A percentile compares a stretch with the other conserved stretches of the same genome.
Evolutionary conservation across 2,113 vertebrate genomes (phyloP).

Genomic region (Oryctolagus cuniculus): mOryCun1.1 NC_091447.1:46105001-46105500

Average conservation of each 20-base stretch:
- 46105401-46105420: not conserved
- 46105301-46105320: not conserved
- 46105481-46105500: constrained; percentile 2
- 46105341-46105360: not conserved
- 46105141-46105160: not conserved
- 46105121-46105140: not conserved
- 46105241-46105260: not conserved
- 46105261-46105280: not conserved
- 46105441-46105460: not conserved
- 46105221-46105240: not conserved
- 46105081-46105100: not conserved
- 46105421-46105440: not conserved
- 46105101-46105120: not conserved
- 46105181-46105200: not conserved
- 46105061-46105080: not conserved
- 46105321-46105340: not conserved
- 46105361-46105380: not conserved
- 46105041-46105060: constrained; percentile 1
- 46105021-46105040: constrained; percentile 5
- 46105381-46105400: not conserved
- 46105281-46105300: not conserved
- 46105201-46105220: not conserved
- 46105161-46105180: not conserved
- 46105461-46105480: not conserved
- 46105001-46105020: constrained; percentile 15